These are phyloP conservation scores for Podabrus alpinus DNA, from an alignment of 2,888 invertebrate species.

Conservation along the genomic window DNA sequence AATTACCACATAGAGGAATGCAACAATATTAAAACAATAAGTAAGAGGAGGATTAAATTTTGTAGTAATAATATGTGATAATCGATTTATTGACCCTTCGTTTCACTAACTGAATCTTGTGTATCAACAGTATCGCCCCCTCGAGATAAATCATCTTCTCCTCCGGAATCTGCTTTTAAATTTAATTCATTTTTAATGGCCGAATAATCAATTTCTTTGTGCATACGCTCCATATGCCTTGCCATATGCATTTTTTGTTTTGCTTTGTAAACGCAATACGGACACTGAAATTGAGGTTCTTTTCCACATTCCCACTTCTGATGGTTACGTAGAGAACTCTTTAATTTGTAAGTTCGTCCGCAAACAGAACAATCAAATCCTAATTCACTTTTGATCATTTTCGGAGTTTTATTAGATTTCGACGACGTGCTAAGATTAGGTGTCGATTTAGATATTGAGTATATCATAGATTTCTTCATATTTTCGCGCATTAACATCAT, in stretches of 20 bases:
- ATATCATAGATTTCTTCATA: constrained; percentile 53
- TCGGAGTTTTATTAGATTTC: constrained; percentile 48
- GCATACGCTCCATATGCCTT: constrained; percentile 82
- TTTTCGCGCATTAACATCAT: constrained; percentile 65
- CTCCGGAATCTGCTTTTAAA: constrained; percentile 32
- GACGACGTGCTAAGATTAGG: constrained; percentile 40
- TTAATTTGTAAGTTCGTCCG: constrained; percentile 83
- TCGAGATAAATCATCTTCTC: not conserved
- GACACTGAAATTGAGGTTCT: constrained; percentile 82
- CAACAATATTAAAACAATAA: not conserved
- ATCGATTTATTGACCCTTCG: not conserved
- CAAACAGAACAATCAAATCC: constrained; percentile 80
- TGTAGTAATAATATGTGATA: not conserved
- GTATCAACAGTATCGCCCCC: not conserved
- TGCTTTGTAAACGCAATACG: constrained; percentile 81
- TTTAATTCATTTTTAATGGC: constrained; percentile 47
- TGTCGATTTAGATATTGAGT: constrained; percentile 38
- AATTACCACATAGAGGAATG: not conserved
- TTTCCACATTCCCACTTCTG: constrained; percentile 88
- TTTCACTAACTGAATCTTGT: constrained; percentile 1
- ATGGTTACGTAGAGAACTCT: constrained; percentile 81
- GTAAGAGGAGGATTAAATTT: not conserved
- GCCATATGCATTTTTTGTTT: constrained; percentile 86
- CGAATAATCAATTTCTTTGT: constrained; percentile 59
- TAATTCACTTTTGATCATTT: constrained; percentile 45